A percentile compares a stretch with the other conserved stretches of the same genome.
Evolutionary conservation across 2,888 invertebrate genomes (phyloP).

Genomic region (Eupithecia pulchellata): DNA sequence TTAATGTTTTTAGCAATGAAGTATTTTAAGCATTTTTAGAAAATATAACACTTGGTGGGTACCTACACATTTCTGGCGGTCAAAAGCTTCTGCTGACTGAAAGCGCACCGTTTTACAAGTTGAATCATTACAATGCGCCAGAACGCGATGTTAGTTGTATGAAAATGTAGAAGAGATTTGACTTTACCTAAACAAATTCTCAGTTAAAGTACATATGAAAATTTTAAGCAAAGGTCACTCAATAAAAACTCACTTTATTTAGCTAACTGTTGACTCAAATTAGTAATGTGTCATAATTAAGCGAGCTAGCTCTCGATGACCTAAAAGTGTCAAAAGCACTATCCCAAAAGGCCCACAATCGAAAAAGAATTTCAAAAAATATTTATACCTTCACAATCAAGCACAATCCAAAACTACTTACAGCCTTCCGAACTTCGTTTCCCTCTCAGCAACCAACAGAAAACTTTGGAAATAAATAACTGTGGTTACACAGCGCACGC

Average conservation of each 20-base stretch:
- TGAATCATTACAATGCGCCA: neutral
- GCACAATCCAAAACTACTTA: conserved; percentile 31
- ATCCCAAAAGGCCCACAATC: neutral
- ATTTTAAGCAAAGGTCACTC: no score
- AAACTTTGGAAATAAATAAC: conserved; percentile 57
- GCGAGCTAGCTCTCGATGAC: neutral
- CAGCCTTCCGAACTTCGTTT: conserved; percentile 25
- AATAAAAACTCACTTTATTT: neutral
- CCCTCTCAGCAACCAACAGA: conserved; percentile 29
- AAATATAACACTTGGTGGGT: neutral
- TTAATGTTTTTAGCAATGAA: neutral
- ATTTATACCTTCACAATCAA: conserved; percentile 12
- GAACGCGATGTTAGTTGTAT: neutral
- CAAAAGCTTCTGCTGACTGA: neutral
- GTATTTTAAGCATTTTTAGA: neutral
- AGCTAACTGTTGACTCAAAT: neutral
- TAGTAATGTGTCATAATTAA: neutral
- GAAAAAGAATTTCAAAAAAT: neutral
- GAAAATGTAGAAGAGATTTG: no score
- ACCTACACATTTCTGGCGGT: no score
- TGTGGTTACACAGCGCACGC: conserved; percentile 49
- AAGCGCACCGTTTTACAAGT: neutral
- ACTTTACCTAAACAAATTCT: no score
- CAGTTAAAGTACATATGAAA: no score
- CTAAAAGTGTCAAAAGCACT: neutral